phyloP scores from a whole-genome alignment of 1,140 invertebrate genomes.

The Brachystomella parvula region DNA sequence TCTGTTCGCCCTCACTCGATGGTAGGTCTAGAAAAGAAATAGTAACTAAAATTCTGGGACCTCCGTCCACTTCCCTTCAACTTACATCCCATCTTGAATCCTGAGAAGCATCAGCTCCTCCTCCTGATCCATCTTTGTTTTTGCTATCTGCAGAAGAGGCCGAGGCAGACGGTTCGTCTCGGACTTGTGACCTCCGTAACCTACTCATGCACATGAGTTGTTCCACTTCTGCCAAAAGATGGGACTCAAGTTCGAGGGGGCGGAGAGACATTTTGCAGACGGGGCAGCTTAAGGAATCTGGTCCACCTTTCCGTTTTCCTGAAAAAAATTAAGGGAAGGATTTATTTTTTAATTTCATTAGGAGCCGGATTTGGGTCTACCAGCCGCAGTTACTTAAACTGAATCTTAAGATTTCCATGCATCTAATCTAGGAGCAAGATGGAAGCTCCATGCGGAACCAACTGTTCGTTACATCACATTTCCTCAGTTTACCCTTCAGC shows the following conservation, averaged over 20 bases:
- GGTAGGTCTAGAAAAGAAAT: constrained; percentile 56
- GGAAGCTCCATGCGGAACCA: not conserved
- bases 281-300: constrained; percentile 56
- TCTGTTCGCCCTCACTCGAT: constrained; percentile 69
- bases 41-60: not conserved
- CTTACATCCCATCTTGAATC: constrained; percentile 66
- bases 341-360: not conserved
- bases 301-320: constrained; percentile 30
- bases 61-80: not conserved
- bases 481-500: too few species aligned
- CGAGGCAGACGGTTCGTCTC: constrained; percentile 37
- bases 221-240: constrained; percentile 66
- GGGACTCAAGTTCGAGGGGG: constrained; percentile 62
- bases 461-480: too few species aligned
- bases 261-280: constrained; percentile 68
- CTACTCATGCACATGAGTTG: constrained; percentile 58
- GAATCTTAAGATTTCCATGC: too few species aligned
- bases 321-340: not conserved
- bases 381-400: too few species aligned
- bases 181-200: constrained; percentile 45
- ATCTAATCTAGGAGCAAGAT: too few species aligned
- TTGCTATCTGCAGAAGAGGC: constrained; percentile 44
- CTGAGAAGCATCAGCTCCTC: constrained; percentile 52
- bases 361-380: too few species aligned
- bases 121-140: constrained; percentile 45